Evolutionary conservation across 2,888 invertebrate species (phyloP).

Genomic region (Lypha dubia): DNA sequence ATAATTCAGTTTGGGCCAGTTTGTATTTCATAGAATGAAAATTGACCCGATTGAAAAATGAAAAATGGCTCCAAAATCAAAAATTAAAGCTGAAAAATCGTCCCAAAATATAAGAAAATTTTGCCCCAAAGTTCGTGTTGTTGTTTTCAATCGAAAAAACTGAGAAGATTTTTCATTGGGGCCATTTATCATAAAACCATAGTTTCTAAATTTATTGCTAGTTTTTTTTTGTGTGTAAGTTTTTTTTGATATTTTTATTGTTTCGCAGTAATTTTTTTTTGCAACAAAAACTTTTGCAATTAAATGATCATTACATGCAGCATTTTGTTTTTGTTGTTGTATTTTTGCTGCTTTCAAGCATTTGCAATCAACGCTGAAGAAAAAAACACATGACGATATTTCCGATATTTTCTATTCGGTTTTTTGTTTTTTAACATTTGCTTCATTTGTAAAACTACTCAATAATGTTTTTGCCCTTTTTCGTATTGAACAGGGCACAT

Average conservation of each 20-base stretch:
- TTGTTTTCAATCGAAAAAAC: no score
- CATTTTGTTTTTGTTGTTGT: constrained; percentile 11
- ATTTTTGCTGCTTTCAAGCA: constrained; percentile 36
- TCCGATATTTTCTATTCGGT: constrained; percentile 16
- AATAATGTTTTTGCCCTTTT: constrained; percentile 55
- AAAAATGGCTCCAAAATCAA: no score
- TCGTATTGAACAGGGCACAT: constrained; percentile 37
- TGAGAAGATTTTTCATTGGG: no score
- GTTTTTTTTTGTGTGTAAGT: no score
- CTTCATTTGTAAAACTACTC: constrained; percentile 58
- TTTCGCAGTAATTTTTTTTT: constrained; percentile 51
- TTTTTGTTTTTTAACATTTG: constrained; percentile 31
- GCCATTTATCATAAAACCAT: no score
- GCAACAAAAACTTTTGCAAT: constrained; percentile 63
- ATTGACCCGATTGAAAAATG: no score
- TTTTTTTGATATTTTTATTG: constrained; percentile 12
- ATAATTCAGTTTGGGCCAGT: no score
- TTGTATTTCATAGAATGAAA: no score
- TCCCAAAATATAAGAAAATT: no score
- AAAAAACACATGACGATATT: constrained; percentile 56
- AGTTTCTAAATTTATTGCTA: no score
- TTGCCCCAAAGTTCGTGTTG: no score
- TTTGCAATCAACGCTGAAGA: constrained; percentile 37
- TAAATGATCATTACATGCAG: constrained; percentile 65
- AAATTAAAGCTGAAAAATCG: no score